Conservation (phyloP, 2,888 invertebrate species). For the Malthinus flaveolus region DNA sequence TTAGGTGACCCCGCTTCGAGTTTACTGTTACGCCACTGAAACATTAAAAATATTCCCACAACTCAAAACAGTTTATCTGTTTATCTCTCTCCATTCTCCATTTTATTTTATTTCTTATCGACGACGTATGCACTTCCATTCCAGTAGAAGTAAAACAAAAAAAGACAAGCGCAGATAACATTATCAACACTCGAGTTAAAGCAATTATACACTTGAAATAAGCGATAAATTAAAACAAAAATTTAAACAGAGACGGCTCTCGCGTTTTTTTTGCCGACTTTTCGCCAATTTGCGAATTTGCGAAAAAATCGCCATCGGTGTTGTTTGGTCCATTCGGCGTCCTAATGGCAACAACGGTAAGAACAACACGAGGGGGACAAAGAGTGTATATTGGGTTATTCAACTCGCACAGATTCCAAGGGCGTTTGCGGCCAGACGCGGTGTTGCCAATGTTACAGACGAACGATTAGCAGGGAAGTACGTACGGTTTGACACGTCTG, state of each 20-base stretch:
- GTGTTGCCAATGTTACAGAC: slow-evolving; percentile 31
- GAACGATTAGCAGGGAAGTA: slow-evolving; percentile 23
- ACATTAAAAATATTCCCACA: too few species aligned
- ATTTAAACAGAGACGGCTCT: not conserved
- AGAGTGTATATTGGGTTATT: slow-evolving; percentile 33
- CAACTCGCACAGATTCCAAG: slow-evolving; percentile 38
- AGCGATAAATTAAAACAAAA: not conserved
- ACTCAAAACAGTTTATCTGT: too few species aligned
- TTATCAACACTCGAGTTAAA: too few species aligned
- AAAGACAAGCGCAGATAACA: too few species aligned
- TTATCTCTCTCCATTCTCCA: too few species aligned
- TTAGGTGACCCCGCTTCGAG: too few species aligned
- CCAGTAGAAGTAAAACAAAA: too few species aligned
- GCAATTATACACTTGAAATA: too few species aligned
- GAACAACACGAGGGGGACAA: slow-evolving; percentile 19
- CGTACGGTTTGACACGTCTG: slow-evolving; percentile 21
- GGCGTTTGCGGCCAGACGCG: slow-evolving; percentile 37
- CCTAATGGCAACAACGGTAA: slow-evolving; percentile 20
- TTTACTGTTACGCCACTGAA: too few species aligned
- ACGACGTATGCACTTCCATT: too few species aligned
- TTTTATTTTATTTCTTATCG: too few species aligned
- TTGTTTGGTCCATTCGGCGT: slow-evolving; percentile 15
- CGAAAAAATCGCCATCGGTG: not conserved
- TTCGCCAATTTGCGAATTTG: not conserved
- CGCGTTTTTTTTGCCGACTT: not conserved